Conservation (phyloP, 2,113 vertebrate species). For the Porphyrio hochstetteri region DNA sequence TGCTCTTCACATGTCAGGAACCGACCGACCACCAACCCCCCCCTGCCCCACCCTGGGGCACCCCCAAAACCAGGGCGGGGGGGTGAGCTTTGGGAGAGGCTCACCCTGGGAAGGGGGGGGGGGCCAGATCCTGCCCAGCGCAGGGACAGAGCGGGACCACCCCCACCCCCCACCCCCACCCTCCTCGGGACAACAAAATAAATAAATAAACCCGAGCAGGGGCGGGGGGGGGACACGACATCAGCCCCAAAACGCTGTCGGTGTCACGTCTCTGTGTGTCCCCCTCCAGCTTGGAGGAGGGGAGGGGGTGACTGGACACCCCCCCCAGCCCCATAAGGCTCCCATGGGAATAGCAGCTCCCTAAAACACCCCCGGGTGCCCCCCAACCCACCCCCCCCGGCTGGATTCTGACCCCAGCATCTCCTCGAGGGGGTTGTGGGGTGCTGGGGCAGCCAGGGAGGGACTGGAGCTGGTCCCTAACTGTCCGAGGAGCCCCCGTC, state of each 20-base stretch:
- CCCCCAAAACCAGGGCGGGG: background rate
- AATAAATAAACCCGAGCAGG: background rate
- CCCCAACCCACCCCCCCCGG: background rate
- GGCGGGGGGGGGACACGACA: background rate
- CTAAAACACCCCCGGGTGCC: background rate
- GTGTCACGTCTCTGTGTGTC: too few relatives aligned
- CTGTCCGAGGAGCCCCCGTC: conserved; percentile 61
- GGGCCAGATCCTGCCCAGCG: background rate
- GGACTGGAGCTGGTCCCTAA: conserved; percentile 18
- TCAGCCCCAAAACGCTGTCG: background rate
- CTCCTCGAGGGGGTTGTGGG: background rate
- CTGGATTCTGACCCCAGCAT: background rate
- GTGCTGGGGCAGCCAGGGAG: background rate
- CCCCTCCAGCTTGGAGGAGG: background rate
- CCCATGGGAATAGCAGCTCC: background rate
- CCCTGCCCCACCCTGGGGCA: background rate
- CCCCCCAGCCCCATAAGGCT: background rate
- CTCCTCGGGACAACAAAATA: background rate
- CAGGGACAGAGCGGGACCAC: background rate
- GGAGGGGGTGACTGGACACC: background rate
- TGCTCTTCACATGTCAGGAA: too few relatives aligned
- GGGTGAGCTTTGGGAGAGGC: background rate
- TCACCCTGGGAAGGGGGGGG: background rate
- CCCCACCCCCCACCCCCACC: background rate
- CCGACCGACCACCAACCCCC: background rate